Evolutionary conservation across 2,113 vertebrate species (phyloP), one percentile per base, ranked within the genome.

Genomic region (Trogon melanurus): DNA sequence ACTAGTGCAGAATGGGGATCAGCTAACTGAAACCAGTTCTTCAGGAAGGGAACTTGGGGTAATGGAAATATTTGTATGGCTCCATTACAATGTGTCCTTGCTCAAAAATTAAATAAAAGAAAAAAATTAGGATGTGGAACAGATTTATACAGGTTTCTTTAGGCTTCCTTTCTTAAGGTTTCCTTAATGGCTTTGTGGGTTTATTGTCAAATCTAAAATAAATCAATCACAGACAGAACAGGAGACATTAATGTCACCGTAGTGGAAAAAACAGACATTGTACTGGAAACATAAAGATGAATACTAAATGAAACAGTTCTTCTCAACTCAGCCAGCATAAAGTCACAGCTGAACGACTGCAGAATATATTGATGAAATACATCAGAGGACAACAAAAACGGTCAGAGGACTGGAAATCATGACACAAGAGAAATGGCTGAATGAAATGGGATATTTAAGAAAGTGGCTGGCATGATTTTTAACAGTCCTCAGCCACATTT

Each of bases 321-420:
- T 73, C 45, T 81, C 29, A 20, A 29, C 26, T 32, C 51, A 88
- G 54, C 6, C n/a, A 84, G 57, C n/a, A 48, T 26, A 76, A 84
- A 73, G 18, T 27, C 51, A 71, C 29, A 73, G 73, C 54, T 76
- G 20, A 76, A 73, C 0, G 0, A n/a, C 10, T 22, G 5, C 22
- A 30, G 30, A 82, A 4, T 51, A 54, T 8, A 38, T 54, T 34
- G 27, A 61, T 65, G 41, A 82, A 82, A 62, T 26, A 29, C 10
- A 71, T 14, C 41, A 3, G 1, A 70, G 16, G 38, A 32, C 11
- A 56, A 9, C 26, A 66, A 10, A 30, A 65, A 66, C 29, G 45
- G 47, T 56, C 45, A 72, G 50, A 88, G 56, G 36, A 38, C 69
- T 78, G 56, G 50, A 73, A 90, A 79, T 2, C 20, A n/a, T 1